Base-by-base conservation (phyloP, 2,113 vertebrate species). In the Actenoides lindsayi region DNA sequence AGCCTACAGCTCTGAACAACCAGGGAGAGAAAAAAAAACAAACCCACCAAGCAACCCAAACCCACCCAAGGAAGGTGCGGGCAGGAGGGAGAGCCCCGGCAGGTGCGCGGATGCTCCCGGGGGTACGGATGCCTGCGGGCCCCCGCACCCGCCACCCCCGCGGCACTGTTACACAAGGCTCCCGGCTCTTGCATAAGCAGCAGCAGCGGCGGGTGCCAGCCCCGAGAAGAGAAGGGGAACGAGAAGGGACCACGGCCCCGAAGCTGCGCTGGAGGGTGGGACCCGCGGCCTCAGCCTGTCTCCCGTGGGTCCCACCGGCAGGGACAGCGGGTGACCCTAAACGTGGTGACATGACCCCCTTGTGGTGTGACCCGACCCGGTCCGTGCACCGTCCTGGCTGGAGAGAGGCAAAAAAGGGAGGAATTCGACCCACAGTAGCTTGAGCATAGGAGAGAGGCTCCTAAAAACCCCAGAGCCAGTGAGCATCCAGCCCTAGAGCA, bases 131-230 rank as follows among this genome's bases (percentile, higher is more conserved):
- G 78, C 59, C 46, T 13, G 16, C 0, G 31, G 67, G 59, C 8
- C n/a, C 73, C 83, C 28, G 6, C 63, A 39, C 83, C 44, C 50
- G 10, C 79, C 82, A 19, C 11, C 84, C 85, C 80, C n/a, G 4
- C 21, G 33, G 57, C 81, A 4, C 81, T 4, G 89, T 94, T 92
- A 71, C 94, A 86, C 92, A 93, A 91, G 94, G 92, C 92, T 89
- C 76, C 90, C 5, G 3, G 83, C 2, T 1, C 83, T 87, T 87
- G 87, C 94, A 81, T 83, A 91, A 95, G 73, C 73, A 4, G 3
- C 73, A 4, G 3, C 92, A 27, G 62, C n/a, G 2, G 69, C 19
- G 5, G 13, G 33, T 3, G 28, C 1, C 69, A 46, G 83, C n/a
- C 42, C 69, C 75, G 1, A 6, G 46, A 8, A 44, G 42, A 48